Evolutionary conservation across 2,797 vertebrate genomes (phyloP).

Genomic region (Danionella dracula): DNA sequence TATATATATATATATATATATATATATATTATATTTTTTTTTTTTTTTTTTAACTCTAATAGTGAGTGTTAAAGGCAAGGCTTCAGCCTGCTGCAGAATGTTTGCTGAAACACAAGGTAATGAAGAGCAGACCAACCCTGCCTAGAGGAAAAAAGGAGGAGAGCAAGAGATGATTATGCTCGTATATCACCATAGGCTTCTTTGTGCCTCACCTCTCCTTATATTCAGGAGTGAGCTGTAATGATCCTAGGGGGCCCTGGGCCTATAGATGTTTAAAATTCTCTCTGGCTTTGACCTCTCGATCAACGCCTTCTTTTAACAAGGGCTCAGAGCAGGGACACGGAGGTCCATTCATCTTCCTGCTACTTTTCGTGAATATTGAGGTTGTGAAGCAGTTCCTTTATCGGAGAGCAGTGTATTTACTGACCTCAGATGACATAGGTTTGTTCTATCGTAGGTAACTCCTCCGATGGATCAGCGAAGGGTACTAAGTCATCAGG

Average conservation of each 20-base stretch:
- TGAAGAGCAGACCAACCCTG: constrained; percentile 26
- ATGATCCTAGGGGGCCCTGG: constrained; percentile 51
- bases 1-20: too few species aligned
- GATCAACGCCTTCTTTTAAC: constrained; percentile 57
- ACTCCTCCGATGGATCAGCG: not conserved
- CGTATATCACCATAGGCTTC: constrained; percentile 57
- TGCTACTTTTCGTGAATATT: constrained; percentile 59
- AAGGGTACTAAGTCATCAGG: not conserved
- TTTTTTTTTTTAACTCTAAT: too few species aligned
- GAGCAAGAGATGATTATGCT: constrained; percentile 50
- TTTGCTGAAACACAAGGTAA: constrained; percentile 25
- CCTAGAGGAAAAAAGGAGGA: constrained; percentile 21
- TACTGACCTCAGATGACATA: constrained; percentile 16
- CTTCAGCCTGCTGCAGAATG: not conserved
- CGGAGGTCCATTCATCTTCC: constrained; percentile 59
- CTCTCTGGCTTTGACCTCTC: constrained; percentile 64
- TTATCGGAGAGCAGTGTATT: constrained; percentile 4
- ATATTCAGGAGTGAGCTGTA: constrained; percentile 49
- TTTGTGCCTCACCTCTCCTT: constrained; percentile 28
- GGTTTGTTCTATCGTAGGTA: constrained; percentile 16
- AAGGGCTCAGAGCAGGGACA: constrained; percentile 49
- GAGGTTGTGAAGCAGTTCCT: constrained; percentile 47
- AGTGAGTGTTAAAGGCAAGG: not conserved
- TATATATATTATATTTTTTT: too few species aligned
- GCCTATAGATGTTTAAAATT: constrained; percentile 67